Evolutionary conservation across 1,140 invertebrate species (phyloP), one percentile per base, ranked within the genome.

Genomic region (Elysia chlorotica): DNA sequence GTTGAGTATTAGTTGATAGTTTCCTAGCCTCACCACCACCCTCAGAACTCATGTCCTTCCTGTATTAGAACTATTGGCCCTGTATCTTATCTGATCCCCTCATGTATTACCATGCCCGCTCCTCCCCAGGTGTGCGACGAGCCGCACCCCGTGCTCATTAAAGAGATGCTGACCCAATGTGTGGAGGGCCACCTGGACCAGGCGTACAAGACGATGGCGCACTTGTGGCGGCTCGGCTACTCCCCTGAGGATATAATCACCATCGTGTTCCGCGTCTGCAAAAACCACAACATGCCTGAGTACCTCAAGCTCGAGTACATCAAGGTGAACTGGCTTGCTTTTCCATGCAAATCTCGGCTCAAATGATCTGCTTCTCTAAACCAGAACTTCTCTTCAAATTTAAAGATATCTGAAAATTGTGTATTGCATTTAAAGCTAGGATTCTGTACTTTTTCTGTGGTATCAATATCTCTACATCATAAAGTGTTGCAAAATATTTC

Each of bases 61-160:
- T n/a, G n/a, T n/a, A n/a, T n/a, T n/a, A n/a, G n/a, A n/a, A n/a
- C n/a, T n/a, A n/a, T n/a, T n/a, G n/a, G n/a, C n/a, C n/a, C n/a
- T n/a, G n/a, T n/a, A n/a, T n/a, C n/a, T n/a, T n/a, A n/a, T n/a
- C n/a, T n/a, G n/a, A n/a, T n/a, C n/a, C n/a, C n/a, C n/a, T n/a
- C n/a, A n/a, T n/a, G n/a, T n/a, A n/a, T n/a, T n/a, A n/a, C n/a
- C n/a, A n/a, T n/a, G n/a, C n/a, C n/a, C n/a, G n/a, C n/a, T n/a
- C n/a, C n/a, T n/a, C n/a, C n/a, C n/a, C 73, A 91, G 90, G 97
- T 99, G 21, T 99, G 98, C 86, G 98, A 99, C 89, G 97, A 99
- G 86, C 98, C 98, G 0, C 97, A 99, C 90, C 98, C 98, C 6
- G 89, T 98, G 74, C 84, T 97, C 0, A 92, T 99, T 14, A 94